phyloP scores from a whole-genome alignment of 2,113 vertebrate genomes.

The Myotis davidii region DNA sequence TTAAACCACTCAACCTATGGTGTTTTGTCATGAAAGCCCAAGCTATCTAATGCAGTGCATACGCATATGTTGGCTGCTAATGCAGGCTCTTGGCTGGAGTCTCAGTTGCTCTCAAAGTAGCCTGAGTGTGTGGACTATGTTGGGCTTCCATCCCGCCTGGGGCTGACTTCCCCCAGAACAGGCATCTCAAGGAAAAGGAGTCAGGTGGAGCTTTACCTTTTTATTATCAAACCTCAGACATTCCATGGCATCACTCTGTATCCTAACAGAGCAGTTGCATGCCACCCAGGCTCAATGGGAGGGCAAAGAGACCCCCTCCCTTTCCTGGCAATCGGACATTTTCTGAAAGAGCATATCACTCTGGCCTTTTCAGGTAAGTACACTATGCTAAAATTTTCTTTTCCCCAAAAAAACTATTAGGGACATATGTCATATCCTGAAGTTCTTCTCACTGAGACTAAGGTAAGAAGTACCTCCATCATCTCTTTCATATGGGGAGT shows the following conservation, averaged over 20 bases:
- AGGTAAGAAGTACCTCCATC: neutral
- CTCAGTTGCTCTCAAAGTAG: neutral
- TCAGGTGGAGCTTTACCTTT: neutral
- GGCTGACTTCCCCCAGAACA: neutral
- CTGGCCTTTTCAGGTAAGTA: neutral
- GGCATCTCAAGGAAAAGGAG: neutral
- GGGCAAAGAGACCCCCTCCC: neutral
- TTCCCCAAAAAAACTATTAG: neutral
- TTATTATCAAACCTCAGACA: neutral
- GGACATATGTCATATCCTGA: neutral
- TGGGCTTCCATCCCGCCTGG: neutral
- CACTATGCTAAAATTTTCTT: neutral
- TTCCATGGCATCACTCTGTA: neutral
- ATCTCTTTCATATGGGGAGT: neutral
- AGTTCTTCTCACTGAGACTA: neutral
- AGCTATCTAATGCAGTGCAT: neutral
- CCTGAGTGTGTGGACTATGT: neutral
- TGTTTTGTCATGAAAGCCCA: neutral
- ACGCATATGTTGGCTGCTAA: neutral
- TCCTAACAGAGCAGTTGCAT: neutral
- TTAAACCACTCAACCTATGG: neutral
- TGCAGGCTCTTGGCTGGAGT: neutral
- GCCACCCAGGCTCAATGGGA: neutral
- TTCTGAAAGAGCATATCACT: neutral
- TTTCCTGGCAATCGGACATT: neutral